Base-by-base conservation (phyloP, 2,113 vertebrate species). In the Mormyrus lacerda region DNA sequence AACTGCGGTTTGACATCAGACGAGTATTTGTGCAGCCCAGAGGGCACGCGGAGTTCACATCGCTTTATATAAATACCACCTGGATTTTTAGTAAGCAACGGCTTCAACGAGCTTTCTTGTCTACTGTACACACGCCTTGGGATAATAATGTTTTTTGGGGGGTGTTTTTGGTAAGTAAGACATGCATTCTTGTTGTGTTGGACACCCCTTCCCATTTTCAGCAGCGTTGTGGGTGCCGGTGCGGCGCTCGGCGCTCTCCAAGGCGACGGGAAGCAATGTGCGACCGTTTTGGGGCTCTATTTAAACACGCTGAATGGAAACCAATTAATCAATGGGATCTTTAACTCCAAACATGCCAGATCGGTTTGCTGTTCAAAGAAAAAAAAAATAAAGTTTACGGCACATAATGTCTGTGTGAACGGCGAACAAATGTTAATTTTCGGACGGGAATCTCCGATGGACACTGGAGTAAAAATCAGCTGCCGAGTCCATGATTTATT, bases 321-420 rank as follows among this genome's bases (percentile, higher is more conserved):
- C 42, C 39, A 88, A 73, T 88, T 88, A 88, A 88, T 88, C 58
- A 73, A 76, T 42, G 58, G 45, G 58, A 88, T 31, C 42, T 79
- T 88, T 31, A 47, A 27, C 61, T 73, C 39, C 9, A 73, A 21
- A n/a, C 42, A 47, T 84, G 76, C 76, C 42, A 84, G 45, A 39
- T 4, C 1, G 4, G 73, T 79, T 53, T 79, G 13, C 35, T 35
- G 73, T 5, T 39, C 69, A 39, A 79, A n/a, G n/a, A 55, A 55
- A 21, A 55, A 2, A 45, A 45, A 45, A 73, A 31, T 13, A 17
- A 82, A 42, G 7, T 9, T 42, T 82, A 21, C 69, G n/a, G 3
- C 69, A 76, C n/a, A 39, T 19, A 79, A 31, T 31, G 73, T 31
- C 51, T 53, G 4, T 82, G 17, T 21, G 76, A 82, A 39, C 17